Evolutionary conservation across 2,888 invertebrate species (phyloP), one percentile per base, ranked within the genome.

Genomic region (Meteorus cinctellus): DNA sequence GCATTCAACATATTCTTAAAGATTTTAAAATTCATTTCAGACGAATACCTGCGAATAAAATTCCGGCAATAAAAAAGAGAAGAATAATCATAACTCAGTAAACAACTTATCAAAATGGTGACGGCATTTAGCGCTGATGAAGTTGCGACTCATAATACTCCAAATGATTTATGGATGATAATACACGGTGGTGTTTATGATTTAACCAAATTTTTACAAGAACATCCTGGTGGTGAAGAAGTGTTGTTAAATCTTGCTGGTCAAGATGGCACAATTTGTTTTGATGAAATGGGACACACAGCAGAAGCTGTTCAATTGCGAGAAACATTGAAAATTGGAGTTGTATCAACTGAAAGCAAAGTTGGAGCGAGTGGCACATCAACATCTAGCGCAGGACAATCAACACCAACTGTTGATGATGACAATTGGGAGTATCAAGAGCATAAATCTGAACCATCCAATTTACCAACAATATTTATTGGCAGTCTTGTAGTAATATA

Each of bases 231-330:
- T 19, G 93, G 93, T 14, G 93, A 93, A 83, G 93, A 93, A 81
- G 92, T 92, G 27, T 86, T 93, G 36, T 67, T 92, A 34, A 91
- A 91, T 74, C 90, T 92, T 79, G 92, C 91, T 62, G 93, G 93
- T 74, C 86, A 88, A 77, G 92, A 93, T 86, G 92, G 91, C 0
- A 93, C 93, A 2, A 91, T 91, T 79, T 91, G 92, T 31, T 94
- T 94, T 90, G 93, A 94, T 86, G 94, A 94, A 84, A 92, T 94
- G 72, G 94, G 94, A 0, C 94, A 94, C 86, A 93, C 93, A 8
- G 89, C 90, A 45, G 94, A 94, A 87, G 94, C 94, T 0, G 85
- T 92, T 70, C 92, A 92, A 72, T 90, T 94, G 86, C 92, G 93
- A 88, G 91, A 92, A 75, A 90, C 91, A 41, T 93, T 92, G 80